Evolutionary conservation across 2,888 invertebrate genomes (phyloP).

Genomic region (Netelia virgata): DNA sequence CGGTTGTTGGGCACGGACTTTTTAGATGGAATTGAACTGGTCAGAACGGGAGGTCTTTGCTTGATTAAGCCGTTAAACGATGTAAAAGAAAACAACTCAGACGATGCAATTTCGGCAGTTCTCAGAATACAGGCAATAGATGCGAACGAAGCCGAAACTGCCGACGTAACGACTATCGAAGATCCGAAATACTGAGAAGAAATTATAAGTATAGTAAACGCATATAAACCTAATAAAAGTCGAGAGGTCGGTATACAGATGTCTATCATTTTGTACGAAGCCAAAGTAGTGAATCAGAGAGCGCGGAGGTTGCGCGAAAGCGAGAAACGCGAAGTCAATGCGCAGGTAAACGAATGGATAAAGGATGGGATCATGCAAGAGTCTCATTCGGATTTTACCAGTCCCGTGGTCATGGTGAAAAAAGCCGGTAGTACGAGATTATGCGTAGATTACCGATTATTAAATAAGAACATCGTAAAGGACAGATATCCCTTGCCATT

Average conservation of each 20-base stretch:
- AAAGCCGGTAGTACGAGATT: constrained; percentile 67
- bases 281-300: constrained; percentile 60
- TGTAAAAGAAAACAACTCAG: background rate
- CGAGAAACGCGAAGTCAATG: constrained; percentile 61
- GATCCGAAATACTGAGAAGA: background rate
- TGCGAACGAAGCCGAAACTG: background rate
- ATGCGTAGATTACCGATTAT: constrained; percentile 70
- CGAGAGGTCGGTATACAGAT: constrained; percentile 53
- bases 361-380: constrained; percentile 67
- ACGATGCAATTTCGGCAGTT: constrained; percentile 2
- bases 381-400: constrained; percentile 70
- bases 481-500: constrained; percentile 71
- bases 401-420: constrained; percentile 67
- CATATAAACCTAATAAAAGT: background rate
- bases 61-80: constrained; percentile 5
- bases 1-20: constrained; percentile 1
- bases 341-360: constrained; percentile 66
- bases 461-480: constrained; percentile 69
- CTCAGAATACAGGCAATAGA: background rate
- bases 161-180: no score
- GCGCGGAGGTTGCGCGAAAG: constrained; percentile 57
- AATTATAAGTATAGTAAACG: background rate
- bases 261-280: constrained; percentile 60
- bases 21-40: background rate
- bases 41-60: background rate